A percentile compares a stretch with the other conserved stretches of the same genome.
Conservation (phyloP, 2,797 vertebrate genomes). For the Microctenopoma steveboyesi region DNA sequence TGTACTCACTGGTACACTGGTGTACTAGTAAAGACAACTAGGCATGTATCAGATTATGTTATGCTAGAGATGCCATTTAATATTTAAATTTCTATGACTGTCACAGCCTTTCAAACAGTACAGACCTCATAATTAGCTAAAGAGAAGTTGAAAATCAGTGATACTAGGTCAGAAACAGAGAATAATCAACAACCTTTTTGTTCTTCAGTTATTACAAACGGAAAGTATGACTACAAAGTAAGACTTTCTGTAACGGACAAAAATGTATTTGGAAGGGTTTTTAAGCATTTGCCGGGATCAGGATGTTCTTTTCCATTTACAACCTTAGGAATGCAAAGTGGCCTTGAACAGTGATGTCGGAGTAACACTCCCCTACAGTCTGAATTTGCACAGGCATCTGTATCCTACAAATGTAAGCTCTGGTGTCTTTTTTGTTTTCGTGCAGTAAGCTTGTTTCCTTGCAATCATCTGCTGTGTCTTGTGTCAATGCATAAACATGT, state of each 20-base stretch:
- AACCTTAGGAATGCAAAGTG: constrained; percentile 81
- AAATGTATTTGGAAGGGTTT: constrained; percentile 54
- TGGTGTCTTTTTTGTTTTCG: constrained; percentile 17
- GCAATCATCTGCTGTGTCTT: constrained; percentile 49
- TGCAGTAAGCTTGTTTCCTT: constrained; percentile 38
- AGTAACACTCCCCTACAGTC: constrained; percentile 78
- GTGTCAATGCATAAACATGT: constrained; percentile 42
- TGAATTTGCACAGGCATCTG: constrained; percentile 37
- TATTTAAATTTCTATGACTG: constrained; percentile 44
- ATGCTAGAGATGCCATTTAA: constrained; percentile 42
- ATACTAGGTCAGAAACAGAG: constrained; percentile 20
- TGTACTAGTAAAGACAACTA: constrained; percentile 55
- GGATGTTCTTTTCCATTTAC: constrained; percentile 86
- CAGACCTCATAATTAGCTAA: constrained; percentile 26
- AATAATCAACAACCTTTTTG: constrained; percentile 1
- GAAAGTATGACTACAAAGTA: constrained; percentile 17
- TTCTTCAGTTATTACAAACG: constrained; percentile 42
- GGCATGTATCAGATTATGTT: constrained; percentile 40
- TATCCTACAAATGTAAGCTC: constrained; percentile 57
- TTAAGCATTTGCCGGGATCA: constrained; percentile 82
- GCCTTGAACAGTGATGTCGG: constrained; percentile 80
- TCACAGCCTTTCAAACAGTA: constrained; percentile 47
- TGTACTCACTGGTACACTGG: constrained; percentile 65
- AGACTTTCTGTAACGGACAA: constrained; percentile 21
- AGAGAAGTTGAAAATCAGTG: constrained; percentile 26